phyloP scores from a whole-genome alignment of 2,113 vertebrate genomes.

The Podocnemis expansa region DNA sequence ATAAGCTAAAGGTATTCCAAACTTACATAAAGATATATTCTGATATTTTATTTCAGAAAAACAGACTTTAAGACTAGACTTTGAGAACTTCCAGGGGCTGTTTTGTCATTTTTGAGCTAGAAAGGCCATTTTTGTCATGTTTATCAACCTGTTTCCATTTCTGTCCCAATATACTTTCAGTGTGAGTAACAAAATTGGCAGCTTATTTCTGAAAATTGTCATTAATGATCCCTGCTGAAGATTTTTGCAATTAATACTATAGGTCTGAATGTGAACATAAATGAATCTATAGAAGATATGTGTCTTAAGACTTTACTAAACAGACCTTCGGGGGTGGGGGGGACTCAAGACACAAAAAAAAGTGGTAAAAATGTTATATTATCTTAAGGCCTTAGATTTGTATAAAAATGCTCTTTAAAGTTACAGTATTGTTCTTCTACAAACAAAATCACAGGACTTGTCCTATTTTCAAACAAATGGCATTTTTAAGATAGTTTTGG shows the following conservation, averaged over 20 bases:
- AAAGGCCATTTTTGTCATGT: not conserved
- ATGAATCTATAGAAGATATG: not conserved
- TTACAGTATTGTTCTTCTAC: not conserved
- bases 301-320: not conserved
- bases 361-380: not conserved
- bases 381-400: not conserved
- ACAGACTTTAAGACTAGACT: not conserved
- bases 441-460: not conserved
- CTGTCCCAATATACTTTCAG: not conserved
- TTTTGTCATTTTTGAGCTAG: not conserved
- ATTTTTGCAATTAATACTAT: not conserved
- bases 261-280: not conserved
- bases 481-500: not conserved
- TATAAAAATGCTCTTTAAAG: not conserved
- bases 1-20: not conserved
- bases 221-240: not conserved
- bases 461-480: not conserved
- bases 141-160: not conserved
- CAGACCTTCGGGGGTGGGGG: not conserved
- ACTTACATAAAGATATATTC: not conserved
- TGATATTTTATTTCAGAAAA: not conserved
- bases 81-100: not conserved
- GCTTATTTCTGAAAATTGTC: not conserved
- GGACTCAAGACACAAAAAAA: not conserved
- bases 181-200: not conserved